Conservation (phyloP, 2,113 vertebrate species). For the Saimiri boliviensis region DNA sequence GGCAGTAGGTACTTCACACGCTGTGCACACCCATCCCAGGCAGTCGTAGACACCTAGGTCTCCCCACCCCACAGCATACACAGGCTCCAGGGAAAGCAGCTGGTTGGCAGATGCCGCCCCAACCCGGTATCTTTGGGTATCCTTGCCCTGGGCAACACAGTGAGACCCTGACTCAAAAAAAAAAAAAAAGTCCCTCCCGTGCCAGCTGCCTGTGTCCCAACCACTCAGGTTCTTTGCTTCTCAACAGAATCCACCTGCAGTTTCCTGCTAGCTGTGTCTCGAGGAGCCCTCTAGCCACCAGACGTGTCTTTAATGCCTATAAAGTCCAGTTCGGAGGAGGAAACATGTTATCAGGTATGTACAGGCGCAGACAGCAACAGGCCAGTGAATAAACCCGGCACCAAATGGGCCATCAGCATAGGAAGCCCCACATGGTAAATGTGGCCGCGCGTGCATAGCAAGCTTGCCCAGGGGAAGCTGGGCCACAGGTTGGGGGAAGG, state of each 20-base stretch:
- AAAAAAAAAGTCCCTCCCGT: neutral
- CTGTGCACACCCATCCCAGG: too few species aligned
- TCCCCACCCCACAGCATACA: too few species aligned
- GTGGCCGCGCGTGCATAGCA: accelerated
- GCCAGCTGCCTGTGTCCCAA: neutral
- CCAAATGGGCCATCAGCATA: neutral
- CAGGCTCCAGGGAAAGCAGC: too few species aligned
- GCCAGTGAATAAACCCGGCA: slow-evolving; percentile 27
- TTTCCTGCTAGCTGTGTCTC: slow-evolving; percentile 13
- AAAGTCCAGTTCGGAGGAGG: slow-evolving; percentile 61
- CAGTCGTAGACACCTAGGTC: too few species aligned
- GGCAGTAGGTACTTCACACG: too few species aligned
- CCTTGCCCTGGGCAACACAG: too few species aligned
- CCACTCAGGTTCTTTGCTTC: neutral
- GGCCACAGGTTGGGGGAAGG: neutral
- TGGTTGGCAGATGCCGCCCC: too few species aligned
- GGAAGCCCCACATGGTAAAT: neutral
- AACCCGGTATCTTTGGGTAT: too few species aligned
- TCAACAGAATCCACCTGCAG: slow-evolving; percentile 13
- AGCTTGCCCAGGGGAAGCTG: neutral
- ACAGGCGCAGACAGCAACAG: slow-evolving; percentile 5
- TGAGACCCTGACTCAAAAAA: too few species aligned
- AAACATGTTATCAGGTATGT: slow-evolving; percentile 62
- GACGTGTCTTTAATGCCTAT: slow-evolving; percentile 45
- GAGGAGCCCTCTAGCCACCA: neutral